Evolutionary conservation across 2,113 vertebrate genomes (phyloP).

Genomic region (Typhlomys cinereus): DNA sequence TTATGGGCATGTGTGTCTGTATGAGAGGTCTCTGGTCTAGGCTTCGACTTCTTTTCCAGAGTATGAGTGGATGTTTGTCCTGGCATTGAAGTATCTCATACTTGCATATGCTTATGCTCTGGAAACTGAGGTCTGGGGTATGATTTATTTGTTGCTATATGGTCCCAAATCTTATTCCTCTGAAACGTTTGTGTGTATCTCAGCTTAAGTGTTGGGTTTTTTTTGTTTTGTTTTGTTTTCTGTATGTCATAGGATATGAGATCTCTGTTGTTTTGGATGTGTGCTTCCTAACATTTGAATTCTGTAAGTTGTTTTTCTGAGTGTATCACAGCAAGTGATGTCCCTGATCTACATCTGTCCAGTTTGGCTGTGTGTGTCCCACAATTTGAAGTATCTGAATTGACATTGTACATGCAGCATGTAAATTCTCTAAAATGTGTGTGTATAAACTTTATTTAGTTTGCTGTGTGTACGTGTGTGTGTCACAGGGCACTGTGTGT

Average conservation of each 20-base stretch:
- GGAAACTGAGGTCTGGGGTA: neutral
- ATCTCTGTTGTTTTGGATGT: neutral
- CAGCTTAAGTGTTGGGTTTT: neutral
- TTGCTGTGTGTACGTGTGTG: no score
- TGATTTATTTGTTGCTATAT: neutral
- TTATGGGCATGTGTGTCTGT: neutral
- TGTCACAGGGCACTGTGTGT: no score
- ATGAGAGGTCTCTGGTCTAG: neutral
- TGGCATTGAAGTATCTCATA: neutral
- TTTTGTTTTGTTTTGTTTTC: slow-evolving; percentile 37
- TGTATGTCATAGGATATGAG: slow-evolving; percentile 38
- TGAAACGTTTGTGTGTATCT: slow-evolving; percentile 22
- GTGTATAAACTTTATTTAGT: no score
- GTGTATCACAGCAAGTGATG: neutral
- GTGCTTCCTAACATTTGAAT: slow-evolving; percentile 54
- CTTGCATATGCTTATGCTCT: slow-evolving; percentile 9
- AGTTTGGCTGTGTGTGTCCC: neutral
- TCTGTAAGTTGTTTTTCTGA: slow-evolving; percentile 43
- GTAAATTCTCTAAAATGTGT: neutral
- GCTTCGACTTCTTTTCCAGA: neutral
- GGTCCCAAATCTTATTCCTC: slow-evolving; percentile 31
- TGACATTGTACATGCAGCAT: neutral
- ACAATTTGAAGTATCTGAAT: slow-evolving; percentile 15
- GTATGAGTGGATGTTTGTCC: neutral
- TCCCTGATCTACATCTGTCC: slow-evolving; percentile 14